Evolutionary conservation across 2,888 invertebrate genomes (phyloP), one percentile per base, ranked within the genome.

Genomic region (Hetaerina titia): DNA sequence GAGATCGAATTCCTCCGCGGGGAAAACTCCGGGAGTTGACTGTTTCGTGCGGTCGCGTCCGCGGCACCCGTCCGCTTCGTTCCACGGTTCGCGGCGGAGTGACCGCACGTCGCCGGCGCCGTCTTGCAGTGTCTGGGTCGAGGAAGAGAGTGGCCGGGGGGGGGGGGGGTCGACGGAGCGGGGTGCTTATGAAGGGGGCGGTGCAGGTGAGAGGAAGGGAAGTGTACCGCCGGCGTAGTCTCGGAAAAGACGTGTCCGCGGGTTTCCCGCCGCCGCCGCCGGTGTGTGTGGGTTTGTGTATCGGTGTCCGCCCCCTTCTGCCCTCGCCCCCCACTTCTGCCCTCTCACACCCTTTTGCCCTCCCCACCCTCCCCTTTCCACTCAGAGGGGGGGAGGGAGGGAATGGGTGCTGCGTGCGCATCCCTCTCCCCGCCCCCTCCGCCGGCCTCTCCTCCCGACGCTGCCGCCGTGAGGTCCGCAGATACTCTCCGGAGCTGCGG

Each of bases 401-500:
- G 57, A 69, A 11, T 69, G 69, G 57, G 89, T 31, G 92, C 74
- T 92, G 92, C 92, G 92, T 92, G 92, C 92, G 92, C 92, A 92
- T 92, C 92, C n/a, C 56, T n/a, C 31, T 64, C 17, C 63, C 31
- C 31, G 15, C 31, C 92, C 57, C 89, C 31, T 89, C 89, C 88
- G 8, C 45, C 88, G 88, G 45, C 87, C 31, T 31, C 31, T 57
- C 45, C 89, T 89, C 45, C 45, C 89, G 25, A 22, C 69, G 64
- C 45, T 13, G 13, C 25, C 63, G 64, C 31, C 8, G 63, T 31
- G 64, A 90, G 15, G 57, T 11, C 92, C 92, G 74, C 92, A 92
- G 69, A 74, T 22, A 92, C 92, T 92, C 92, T 92, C 92, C 92
- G 74, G 92, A 92, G 92, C 92, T 92, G 92, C 69, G 92, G 64